A percentile compares a stretch with the other conserved stretches of the same genome.
Evolutionary conservation across 2,888 invertebrate genomes (phyloP).

Genomic region (Nasonia oneida): DNA sequence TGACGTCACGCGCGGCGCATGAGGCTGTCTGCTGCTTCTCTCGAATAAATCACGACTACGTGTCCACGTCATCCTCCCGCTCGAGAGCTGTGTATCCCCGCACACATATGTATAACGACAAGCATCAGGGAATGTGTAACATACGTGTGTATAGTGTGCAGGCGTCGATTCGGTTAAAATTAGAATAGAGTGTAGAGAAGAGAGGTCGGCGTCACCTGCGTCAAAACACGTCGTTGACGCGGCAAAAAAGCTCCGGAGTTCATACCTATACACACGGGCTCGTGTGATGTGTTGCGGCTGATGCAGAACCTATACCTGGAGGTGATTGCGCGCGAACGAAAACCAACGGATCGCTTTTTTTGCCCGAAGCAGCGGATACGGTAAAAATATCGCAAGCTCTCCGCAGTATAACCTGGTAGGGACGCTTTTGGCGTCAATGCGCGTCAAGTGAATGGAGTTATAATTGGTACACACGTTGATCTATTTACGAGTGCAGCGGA

Average conservation of each 20-base stretch:
- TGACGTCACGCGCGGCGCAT: conserved; percentile 37
- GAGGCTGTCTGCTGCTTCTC: not conserved
- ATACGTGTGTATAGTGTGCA: not conserved
- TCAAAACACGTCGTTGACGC: conserved; percentile 2
- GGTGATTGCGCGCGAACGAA: not conserved
- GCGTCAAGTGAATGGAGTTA: conserved; percentile 11
- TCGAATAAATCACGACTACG: conserved; percentile 33
- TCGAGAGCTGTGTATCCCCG: too few species aligned
- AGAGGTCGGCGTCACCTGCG: not conserved
- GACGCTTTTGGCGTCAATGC: too few species aligned
- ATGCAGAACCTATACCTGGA: not conserved
- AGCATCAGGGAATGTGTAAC: too few species aligned
- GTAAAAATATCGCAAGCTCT: not conserved
- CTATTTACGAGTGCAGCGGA: not conserved
- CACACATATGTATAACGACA: too few species aligned
- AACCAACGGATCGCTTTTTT: not conserved
- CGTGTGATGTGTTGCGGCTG: not conserved
- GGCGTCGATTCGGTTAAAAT: not conserved
- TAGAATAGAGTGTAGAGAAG: not conserved
- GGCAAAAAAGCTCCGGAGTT: not conserved
- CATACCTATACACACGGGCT: not conserved
- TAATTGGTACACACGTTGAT: not conserved
- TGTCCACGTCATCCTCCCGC: too few species aligned
- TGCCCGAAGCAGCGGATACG: not conserved
- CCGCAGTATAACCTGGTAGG: not conserved